A percentile compares a stretch with the other conserved stretches of the same genome.
These are phyloP conservation scores for Contarinia nasturtii DNA, from an alignment of 1,140 invertebrate species.

Conservation along the genomic window DNA sequence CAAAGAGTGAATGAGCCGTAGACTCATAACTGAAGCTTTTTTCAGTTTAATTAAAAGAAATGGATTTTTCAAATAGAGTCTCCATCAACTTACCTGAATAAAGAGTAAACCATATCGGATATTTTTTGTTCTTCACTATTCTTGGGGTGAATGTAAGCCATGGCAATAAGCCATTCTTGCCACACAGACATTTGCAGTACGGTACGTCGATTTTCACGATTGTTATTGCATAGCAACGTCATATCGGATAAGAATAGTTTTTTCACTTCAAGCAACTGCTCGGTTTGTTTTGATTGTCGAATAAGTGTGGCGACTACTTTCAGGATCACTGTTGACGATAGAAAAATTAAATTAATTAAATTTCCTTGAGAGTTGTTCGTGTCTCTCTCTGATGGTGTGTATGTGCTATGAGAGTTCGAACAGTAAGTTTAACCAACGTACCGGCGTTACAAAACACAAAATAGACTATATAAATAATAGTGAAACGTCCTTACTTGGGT, in stretches of 20 bases:
- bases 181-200: slow-evolving; percentile 99
- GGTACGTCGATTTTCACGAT: slow-evolving; percentile 87
- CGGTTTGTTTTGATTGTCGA: slow-evolving; percentile 84
- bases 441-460: too few relatives aligned
- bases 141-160: slow-evolving; percentile 95
- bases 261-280: slow-evolving; percentile 82
- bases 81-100: slow-evolving; percentile 45
- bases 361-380: too few relatives aligned
- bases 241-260: slow-evolving; percentile 94
- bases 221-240: slow-evolving; percentile 91
- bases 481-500: slow-evolving; percentile 65
- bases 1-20: too few relatives aligned
- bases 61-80: background rate
- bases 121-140: slow-evolving; percentile 90
- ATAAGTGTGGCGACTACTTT: slow-evolving; percentile 97
- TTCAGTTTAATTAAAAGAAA: too few relatives aligned
- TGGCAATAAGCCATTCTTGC: slow-evolving; percentile 99
- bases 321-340: slow-evolving; percentile 61
- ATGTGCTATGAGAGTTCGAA: too few relatives aligned
- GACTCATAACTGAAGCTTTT: too few relatives aligned
- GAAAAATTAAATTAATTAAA: background rate
- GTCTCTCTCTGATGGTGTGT: too few relatives aligned
- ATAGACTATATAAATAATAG: background rate
- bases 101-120: slow-evolving; percentile 93
- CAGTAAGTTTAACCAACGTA: too few relatives aligned